Evolutionary conservation across 2,113 vertebrate species (phyloP), one percentile per base, ranked within the genome.

Genomic region (Trichechus manatus): DNA sequence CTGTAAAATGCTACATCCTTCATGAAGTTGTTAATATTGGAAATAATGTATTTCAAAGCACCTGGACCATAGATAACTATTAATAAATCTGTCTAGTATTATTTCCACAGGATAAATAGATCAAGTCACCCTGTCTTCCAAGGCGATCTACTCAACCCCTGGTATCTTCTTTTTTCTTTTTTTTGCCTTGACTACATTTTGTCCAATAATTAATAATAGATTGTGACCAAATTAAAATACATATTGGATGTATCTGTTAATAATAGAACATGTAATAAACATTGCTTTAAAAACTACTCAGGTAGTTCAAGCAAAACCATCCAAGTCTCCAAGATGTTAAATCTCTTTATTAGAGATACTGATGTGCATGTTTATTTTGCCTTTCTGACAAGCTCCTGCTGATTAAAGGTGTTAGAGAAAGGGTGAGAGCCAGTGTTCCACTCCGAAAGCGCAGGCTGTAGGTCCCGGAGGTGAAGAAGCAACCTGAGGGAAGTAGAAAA

Each of bases 171-270:
- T 92, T 89, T 93, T 93, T 64, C 14, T 8, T 68, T 33, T 10
- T 72, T 74, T 59, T 92, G 27, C 27, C 42, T 89, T 72, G 10
- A 59, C 25, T 36, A 86, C 22, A 53, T 72, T 95, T 83, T 93
- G 6, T 75, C 36, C 25, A 92, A 6, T 94, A 87, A 83, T 93
- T 91, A 94, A 91, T 75, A 66, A 87, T 10, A 92, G n/a, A 75
- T 63, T 27, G 79, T 11, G 29, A 93, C 84, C 15, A 92, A 82
- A 83, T 89, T 7, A 42, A 72, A 27, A 44, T 53, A 79, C 15
- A 64, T 77, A 66, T 89, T 42, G 56, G 36, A 86, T 36, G 19
- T 0, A 64, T n/a, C 23, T 92, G 29, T 61, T 47, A 88, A 29
- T 93, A 68, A 78, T 75, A 47, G 4, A 81, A 27, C 31, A 29